phyloP scores from a whole-genome alignment of 1,140 invertebrate species.

The Aphelinus certus region DNA sequence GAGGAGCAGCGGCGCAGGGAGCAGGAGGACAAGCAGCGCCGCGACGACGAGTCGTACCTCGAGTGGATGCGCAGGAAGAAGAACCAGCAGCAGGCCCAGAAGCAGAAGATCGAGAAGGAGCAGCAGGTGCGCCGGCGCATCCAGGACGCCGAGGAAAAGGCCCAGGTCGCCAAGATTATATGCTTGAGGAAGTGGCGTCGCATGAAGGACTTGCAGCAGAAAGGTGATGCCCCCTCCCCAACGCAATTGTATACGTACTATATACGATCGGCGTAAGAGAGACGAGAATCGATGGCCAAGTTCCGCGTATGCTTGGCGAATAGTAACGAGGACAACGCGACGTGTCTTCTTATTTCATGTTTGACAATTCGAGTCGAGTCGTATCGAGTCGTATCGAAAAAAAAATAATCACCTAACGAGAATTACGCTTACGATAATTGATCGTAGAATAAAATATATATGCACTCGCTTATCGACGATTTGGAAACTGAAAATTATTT shows the following conservation, averaged over 20 bases:
- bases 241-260: background rate
- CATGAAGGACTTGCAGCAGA: slow-evolving; percentile 53
- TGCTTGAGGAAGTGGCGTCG: slow-evolving; percentile 51
- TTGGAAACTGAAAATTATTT: too few relatives aligned
- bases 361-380: too few relatives aligned
- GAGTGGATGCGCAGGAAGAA: slow-evolving; percentile 54
- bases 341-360: too few relatives aligned
- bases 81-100: slow-evolving; percentile 45
- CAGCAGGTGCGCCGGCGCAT: slow-evolving; percentile 47
- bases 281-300: background rate
- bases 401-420: too few relatives aligned
- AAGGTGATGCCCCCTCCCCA: slow-evolving; percentile 42
- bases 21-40: slow-evolving; percentile 46
- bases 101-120: slow-evolving; percentile 46
- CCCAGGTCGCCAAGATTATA: slow-evolving; percentile 46
- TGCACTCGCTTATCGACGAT: too few relatives aligned
- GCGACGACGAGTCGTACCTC: slow-evolving; percentile 51
- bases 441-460: background rate
- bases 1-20: slow-evolving; percentile 44
- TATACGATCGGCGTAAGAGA: background rate
- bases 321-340: background rate
- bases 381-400: too few relatives aligned
- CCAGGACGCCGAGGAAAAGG: slow-evolving; percentile 49
- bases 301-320: background rate
- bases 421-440: background rate